Base-by-base conservation (phyloP, 1,140 invertebrate genomes). In the Andricus grossulariae region DNA sequence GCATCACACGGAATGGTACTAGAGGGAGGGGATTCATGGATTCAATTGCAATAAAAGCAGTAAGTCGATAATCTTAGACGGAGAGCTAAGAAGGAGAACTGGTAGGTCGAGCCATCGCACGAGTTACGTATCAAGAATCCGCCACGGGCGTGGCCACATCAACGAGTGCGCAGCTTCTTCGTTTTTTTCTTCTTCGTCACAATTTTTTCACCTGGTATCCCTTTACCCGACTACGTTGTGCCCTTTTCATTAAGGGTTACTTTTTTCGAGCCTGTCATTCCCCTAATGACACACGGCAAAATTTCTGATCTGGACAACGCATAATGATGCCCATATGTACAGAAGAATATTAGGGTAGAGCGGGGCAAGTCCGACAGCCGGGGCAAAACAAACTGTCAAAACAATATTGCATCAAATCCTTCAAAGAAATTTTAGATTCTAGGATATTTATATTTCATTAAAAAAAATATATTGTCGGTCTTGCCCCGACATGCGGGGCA, bases 101-200 rank as follows among this genome's bases (percentile, higher is more conserved):
- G 88, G 88, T 91, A 91, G 90, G 90, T 90, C 87, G 89, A 91
- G 90, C 90, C 89, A 90, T 89, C 82, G 89, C 88, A 90, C 89
- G 89, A 90, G 89, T 91, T 91, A 90, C 90, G 89, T 91, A 91
- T 90, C 89, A 89, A 89, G 90, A 91, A 90, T 91, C 87, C 86
- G 89, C 89, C 87, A 91, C 89, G 90, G 90, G 90, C 90, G 90
- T 91, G 90, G 90, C 90, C 80, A 90, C 85, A 86, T 89, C 84
- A 86, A 85, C 86, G 88, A 89, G 84, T 85, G 81, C 84, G 84
- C 86, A 85, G 84, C 83, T 83, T 83, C 85, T 88, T 84, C 81
- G 83, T 82, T 81, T 88, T 86, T 51, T 77, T 76, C 73, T 72
- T 77, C 70, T 76, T 77, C 78, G 52, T 21, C 71, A 73, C 45